A percentile compares a stretch with the other conserved stretches of the same genome.
phyloP scores from a whole-genome alignment of 2,888 invertebrate genomes.

The Cheiracanthium punctorium region DNA sequence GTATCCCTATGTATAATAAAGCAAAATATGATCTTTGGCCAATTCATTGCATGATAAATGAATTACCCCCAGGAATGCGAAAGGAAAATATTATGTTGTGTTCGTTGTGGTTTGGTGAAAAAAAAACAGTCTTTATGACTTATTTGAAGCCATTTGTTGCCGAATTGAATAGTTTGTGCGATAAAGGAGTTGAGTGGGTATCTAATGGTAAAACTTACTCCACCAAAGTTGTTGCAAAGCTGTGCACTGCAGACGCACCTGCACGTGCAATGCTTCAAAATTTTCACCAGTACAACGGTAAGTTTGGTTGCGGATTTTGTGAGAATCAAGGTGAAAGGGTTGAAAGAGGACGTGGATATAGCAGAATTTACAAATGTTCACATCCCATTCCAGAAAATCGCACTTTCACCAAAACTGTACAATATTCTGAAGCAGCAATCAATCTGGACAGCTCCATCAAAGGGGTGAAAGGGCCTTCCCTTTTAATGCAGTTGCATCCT shows the following conservation, averaged over 20 bases:
- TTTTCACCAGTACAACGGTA: slow-evolving; percentile 14
- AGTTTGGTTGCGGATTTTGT: slow-evolving; percentile 26
- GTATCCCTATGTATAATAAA: neutral
- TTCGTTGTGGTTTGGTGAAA: neutral
- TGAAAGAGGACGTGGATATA: slow-evolving; percentile 11
- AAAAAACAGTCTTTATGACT: neutral
- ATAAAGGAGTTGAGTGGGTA: neutral
- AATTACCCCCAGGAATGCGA: neutral
- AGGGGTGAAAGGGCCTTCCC: slow-evolving; percentile 33
- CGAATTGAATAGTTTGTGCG: neutral
- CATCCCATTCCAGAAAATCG: neutral
- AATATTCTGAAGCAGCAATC: neutral
- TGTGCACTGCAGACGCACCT: slow-evolving; percentile 18
- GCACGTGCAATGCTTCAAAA: slow-evolving; percentile 23
- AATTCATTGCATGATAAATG: neutral
- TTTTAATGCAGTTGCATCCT: slow-evolving; percentile 17
- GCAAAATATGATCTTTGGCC: neutral
- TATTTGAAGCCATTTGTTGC: neutral
- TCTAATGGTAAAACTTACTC: neutral
- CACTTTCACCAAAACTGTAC: neutral
- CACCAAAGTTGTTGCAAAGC: neutral
- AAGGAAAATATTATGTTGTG: neutral
- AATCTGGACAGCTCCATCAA: neutral
- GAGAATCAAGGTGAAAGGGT: neutral
- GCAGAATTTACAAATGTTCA: neutral